A percentile compares a stretch with the other conserved stretches of the same genome.
Conservation (phyloP, 2,113 vertebrate species). For the Passer domesticus region DNA sequence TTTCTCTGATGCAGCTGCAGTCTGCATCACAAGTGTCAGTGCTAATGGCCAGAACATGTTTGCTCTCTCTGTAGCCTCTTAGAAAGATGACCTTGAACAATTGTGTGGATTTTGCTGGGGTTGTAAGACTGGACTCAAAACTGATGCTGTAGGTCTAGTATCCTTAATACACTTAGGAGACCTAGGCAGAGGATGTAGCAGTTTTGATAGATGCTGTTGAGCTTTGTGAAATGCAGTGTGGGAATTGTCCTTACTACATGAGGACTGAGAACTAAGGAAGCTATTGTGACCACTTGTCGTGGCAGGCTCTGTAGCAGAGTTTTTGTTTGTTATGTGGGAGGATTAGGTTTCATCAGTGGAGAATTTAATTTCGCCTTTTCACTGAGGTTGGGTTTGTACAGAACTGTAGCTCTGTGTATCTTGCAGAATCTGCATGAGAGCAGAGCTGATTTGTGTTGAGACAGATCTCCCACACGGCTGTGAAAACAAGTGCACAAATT, state of each 20-base stretch:
- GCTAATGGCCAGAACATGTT: background rate
- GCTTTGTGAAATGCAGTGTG: background rate
- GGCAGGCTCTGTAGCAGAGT: background rate
- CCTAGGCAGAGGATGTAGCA: background rate
- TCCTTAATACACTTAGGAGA: background rate
- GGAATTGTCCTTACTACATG: background rate
- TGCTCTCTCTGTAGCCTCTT: background rate
- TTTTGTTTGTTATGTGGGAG: slow-evolving; percentile 5
- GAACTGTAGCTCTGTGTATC: slow-evolving; percentile 33
- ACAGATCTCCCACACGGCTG: slow-evolving; percentile 52
- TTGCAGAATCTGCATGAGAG: slow-evolving; percentile 40
- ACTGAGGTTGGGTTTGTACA: slow-evolving; percentile 4
- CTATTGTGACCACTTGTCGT: background rate
- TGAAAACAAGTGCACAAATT: slow-evolving; percentile 60
- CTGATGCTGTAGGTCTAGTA: background rate
- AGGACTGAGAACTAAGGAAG: background rate
- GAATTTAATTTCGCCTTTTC: slow-evolving; percentile 13
- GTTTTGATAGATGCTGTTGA: background rate
- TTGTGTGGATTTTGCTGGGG: background rate
- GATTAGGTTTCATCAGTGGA: background rate
- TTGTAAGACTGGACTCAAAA: background rate
- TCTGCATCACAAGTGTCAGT: background rate
- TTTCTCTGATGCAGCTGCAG: background rate
- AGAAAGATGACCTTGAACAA: background rate
- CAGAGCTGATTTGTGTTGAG: slow-evolving; percentile 59